Evolutionary conservation across 2,113 vertebrate genomes (phyloP).

Genomic region (Chelonoidis abingdonii): DNA sequence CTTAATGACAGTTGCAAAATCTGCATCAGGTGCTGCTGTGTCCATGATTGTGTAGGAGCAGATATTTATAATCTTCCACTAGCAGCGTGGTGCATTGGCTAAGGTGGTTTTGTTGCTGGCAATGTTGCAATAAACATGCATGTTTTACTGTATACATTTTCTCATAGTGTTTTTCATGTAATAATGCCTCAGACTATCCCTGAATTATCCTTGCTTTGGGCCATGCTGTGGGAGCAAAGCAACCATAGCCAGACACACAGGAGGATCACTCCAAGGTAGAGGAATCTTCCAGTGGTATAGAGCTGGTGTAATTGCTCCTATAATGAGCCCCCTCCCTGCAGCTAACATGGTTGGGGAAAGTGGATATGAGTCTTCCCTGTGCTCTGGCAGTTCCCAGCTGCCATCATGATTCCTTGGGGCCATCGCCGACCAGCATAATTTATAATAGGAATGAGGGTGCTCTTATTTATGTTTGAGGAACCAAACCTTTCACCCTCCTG

Average conservation of each 20-base stretch:
- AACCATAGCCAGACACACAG: background rate
- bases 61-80: background rate
- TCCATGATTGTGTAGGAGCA: background rate
- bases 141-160: background rate
- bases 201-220: background rate
- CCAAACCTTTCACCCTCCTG: background rate
- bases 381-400: background rate
- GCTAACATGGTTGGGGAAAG: background rate
- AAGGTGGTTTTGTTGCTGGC: background rate
- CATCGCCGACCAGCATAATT: background rate
- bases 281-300: background rate
- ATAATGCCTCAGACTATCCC: background rate
- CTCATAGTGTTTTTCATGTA: background rate
- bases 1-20: background rate
- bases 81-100: background rate
- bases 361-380: background rate
- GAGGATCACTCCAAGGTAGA: rapidly evolving
- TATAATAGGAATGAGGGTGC: background rate
- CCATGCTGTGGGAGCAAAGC: background rate
- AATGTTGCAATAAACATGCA: background rate
- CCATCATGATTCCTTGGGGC: background rate
- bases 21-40: background rate
- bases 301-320: background rate
- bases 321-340: background rate
- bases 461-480: background rate